Conservation (phyloP, 2,888 invertebrate species). For the Lasioglossum pauxillum region DNA sequence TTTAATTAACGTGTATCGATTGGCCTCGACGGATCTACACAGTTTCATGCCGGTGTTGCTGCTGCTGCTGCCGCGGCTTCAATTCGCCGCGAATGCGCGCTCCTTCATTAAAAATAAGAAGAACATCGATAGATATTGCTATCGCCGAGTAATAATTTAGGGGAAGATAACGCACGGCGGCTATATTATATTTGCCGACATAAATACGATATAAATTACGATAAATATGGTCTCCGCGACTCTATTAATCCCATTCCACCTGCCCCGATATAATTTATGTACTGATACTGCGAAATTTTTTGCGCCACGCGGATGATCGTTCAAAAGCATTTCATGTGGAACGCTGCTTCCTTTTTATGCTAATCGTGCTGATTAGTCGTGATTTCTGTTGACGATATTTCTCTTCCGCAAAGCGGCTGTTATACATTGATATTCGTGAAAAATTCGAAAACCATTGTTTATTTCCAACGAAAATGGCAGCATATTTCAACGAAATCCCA, state of each 20-base stretch:
- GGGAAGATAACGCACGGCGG: not conserved
- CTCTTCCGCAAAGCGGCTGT: not conserved
- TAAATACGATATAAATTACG: conserved; percentile 1
- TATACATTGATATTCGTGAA: not conserved
- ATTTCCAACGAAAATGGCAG: no score
- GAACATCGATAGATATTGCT: not conserved
- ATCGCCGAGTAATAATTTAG: not conserved
- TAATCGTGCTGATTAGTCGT: not conserved
- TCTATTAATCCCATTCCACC: not conserved
- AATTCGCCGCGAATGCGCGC: not conserved
- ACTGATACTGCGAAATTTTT: not conserved
- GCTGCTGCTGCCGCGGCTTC: not conserved
- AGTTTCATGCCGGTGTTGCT: not conserved
- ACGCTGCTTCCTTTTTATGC: not conserved
- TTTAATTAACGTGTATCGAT: conserved; percentile 80
- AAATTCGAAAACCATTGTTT: not conserved
- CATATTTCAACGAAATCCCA: no score
- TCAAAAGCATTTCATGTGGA: not conserved
- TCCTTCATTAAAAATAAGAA: not conserved
- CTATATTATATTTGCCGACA: conserved; percentile 1
- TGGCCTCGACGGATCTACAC: conserved; percentile 57
- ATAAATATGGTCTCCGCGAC: not conserved
- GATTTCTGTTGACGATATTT: not conserved
- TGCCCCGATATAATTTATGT: not conserved
- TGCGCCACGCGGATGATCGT: not conserved